Base-by-base conservation (phyloP, 2,888 invertebrate species). In the Monochamus alternatus region DNA sequence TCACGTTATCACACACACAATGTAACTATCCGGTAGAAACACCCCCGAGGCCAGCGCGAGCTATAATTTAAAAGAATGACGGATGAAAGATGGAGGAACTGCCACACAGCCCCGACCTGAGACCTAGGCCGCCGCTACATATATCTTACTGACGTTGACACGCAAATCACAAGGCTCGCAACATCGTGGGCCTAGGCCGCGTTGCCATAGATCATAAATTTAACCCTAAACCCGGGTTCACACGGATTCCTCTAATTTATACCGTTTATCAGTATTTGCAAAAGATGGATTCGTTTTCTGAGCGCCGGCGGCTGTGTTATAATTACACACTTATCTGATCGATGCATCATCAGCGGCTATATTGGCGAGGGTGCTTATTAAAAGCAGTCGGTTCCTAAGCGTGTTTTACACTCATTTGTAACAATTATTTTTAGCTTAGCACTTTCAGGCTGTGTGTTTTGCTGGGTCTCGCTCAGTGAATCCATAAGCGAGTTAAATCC, bases 381-480 rank as follows among this genome's bases (percentile, higher is more conserved):
- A 86, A 85, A 86, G 84, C 84, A 80, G 80, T 81, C 78, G 82
- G 74, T 73, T 70, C 65, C 77, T 70, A 74, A 75, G 75, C 85
- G 83, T 84, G 86, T 84, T 83, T 81, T 83, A 84, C 85, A 83
- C 84, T 86, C 88, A 88, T 88, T 88, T 87, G 87, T 88, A 88
- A 88, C 86, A 88, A 88, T 88, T 88, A 88, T 87, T 87, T 88
- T 86, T 87, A 87, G 86, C 87, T 88, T 87, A 87, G 85, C 78
- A 77, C 77, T 77, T 63, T 62, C 75, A 58, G 68, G 44, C 58
- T 59, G 58, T 69, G 22, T 59, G 58, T 58, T 58, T 43, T 43
- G 68, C 30, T 30, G 30, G 14, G 43, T 58, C 58, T 59, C n/a
- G 59, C 43, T 7, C 30, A 59, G 59, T 59, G 59, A 59, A 59